These are phyloP conservation scores for Geodia barretti DNA, from an alignment of 37 sponge, comb jelly and placozoan species.

Conservation along the genomic window DNA sequence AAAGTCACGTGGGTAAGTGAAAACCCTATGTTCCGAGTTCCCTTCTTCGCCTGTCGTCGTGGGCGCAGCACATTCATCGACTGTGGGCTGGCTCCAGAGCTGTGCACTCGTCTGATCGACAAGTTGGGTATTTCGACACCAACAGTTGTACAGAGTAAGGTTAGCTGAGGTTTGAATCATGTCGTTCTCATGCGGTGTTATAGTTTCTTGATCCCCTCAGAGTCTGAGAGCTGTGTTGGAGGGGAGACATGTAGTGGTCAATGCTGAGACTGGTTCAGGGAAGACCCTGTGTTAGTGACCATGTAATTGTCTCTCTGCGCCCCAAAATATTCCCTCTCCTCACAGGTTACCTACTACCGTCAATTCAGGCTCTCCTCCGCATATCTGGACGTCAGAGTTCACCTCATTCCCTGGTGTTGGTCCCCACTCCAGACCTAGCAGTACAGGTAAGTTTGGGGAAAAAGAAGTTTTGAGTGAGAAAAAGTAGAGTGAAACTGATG, in stretches of 20 bases:
- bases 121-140: neutral
- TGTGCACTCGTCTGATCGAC: neutral
- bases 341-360: conserved; percentile 70
- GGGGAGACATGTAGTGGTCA: conserved; percentile 57
- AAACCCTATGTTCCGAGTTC: too few species aligned
- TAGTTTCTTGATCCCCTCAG: too few species aligned
- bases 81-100: neutral
- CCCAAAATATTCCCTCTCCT: neutral
- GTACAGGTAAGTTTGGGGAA: conserved; percentile 62
- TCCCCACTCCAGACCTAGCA: conserved; percentile 81
- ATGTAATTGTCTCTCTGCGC: too few species aligned
- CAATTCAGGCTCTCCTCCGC: conserved; percentile 21
- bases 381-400: too few species aligned
- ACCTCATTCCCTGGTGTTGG: conserved; percentile 54
- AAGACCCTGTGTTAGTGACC: conserved; percentile 80
- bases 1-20: too few species aligned
- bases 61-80: neutral
- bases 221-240: conserved; percentile 44
- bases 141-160: neutral
- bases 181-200: too few species aligned
- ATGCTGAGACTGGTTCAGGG: conserved; percentile 90
- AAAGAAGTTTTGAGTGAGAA: neutral
- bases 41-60: too few species aligned
- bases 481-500: neutral
- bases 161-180: neutral